Base-by-base conservation (phyloP, 2,888 invertebrate genomes). In the Philopedon plagiatum region DNA sequence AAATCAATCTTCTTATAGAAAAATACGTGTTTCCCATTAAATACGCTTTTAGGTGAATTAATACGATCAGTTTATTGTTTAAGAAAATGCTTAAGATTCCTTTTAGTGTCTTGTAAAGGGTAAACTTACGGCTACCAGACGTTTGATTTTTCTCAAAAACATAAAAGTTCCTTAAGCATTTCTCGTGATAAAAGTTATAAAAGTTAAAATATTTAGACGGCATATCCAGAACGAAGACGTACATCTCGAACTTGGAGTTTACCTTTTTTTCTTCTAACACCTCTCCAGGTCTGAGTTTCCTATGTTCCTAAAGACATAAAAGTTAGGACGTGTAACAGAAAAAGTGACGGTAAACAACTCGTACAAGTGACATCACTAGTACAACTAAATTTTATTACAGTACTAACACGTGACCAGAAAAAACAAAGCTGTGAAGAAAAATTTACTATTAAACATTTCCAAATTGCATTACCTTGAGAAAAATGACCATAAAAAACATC, bases 231-330 rank as follows among this genome's bases (percentile, higher is more conserved):
- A 26, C 18, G 34, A 63, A 63, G 26, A 18, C 26, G 58, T 46
- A 64, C 69, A 65, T 29, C 69, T 60, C 54, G 54, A 18, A 18
- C 56, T 41, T 46, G 23, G 32, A 39, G 26, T 75, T 94, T 94
- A 96, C 96, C 96, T 95, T 94, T 91, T 93, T 94, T 87, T 96
- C 96, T 89, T 94, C 94, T 89, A 94, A 87, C 87, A 96, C 93
- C 91, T 96, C 96, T 87, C 96, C 96, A 82, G 96, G 96, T 83
- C 96, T 94, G 87, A 96, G 94, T 92, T 95, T 94, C 88, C 92
- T 94, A 92, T 93, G 91, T 89, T 93, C 93, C 94, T 91, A 90
- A 75, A 86, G 81, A 81, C 80, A 80, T 70, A 78, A 78, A 69
- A 60, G 69, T 72, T 75, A 69, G 61, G 32, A 60, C 26, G 67